Conservation (phyloP, 1,140 invertebrate genomes). For the Asbolus verrucosus region DNA sequence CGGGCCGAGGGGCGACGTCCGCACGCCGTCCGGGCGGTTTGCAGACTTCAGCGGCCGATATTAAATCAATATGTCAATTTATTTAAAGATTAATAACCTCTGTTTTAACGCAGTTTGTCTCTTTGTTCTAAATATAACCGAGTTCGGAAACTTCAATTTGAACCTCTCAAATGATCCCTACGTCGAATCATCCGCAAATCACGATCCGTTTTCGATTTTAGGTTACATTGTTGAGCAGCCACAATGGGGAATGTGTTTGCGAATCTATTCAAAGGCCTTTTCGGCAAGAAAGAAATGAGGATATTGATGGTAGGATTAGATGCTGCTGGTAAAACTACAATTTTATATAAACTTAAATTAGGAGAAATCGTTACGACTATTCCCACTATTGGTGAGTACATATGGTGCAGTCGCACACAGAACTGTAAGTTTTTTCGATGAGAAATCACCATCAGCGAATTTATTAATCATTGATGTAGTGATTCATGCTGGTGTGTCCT, state of each 20-base stretch:
- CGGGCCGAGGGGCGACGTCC: neutral
- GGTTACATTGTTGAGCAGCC: constrained; percentile 68
- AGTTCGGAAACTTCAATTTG: neutral
- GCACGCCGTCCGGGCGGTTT: too few relatives aligned
- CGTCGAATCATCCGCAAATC: constrained; percentile 3
- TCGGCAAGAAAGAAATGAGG: constrained; percentile 99
- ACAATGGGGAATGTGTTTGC: constrained; percentile 89
- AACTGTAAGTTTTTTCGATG: too few relatives aligned
- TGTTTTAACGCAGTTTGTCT: constrained; percentile 49
- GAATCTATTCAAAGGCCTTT: constrained; percentile 94
- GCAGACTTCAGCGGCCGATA: neutral
- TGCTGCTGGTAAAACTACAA: constrained; percentile 99
- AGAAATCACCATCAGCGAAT: too few relatives aligned
- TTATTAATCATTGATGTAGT: too few relatives aligned
- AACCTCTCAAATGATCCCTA: neutral
- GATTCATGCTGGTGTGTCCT: neutral
- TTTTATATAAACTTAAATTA: constrained; percentile 99
- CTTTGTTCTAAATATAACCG: constrained; percentile 60
- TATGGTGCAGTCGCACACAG: too few relatives aligned
- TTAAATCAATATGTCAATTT: constrained; percentile 61
- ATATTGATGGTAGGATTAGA: constrained; percentile 98
- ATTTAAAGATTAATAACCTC: constrained; percentile 62
- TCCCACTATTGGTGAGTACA: constrained; percentile 94
- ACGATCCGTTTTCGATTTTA: constrained; percentile 59
- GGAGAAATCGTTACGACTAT: constrained; percentile 99